Evolutionary conservation across 37 sponge, comb jelly and placozoan genomes (phyloP).

Genomic region (Sycon ciliatum): DNA sequence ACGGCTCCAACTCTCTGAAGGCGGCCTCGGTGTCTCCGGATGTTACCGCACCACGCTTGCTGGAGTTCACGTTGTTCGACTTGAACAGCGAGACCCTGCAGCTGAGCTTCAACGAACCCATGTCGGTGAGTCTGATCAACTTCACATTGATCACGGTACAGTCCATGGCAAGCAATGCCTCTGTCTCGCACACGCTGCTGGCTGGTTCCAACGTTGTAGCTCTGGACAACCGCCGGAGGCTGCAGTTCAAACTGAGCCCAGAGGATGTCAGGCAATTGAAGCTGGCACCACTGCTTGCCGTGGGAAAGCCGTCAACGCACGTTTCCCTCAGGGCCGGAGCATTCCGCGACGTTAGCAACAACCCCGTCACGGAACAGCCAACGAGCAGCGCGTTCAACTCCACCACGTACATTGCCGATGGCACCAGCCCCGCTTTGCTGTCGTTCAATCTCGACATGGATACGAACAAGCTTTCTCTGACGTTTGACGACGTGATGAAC

Average conservation of each 20-base stretch:
- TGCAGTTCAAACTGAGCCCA: not conserved
- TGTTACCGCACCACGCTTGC: slow-evolving; percentile 50
- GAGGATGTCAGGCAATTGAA: not conserved
- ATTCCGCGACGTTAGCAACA: not conserved
- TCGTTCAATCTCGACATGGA: not conserved
- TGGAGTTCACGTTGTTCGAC: slow-evolving; percentile 44
- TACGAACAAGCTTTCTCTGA: not conserved
- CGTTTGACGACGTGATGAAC: slow-evolving; percentile 13
- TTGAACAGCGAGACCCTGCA: slow-evolving; percentile 38
- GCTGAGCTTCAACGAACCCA: slow-evolving; percentile 63
- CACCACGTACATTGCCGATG: slow-evolving; percentile 14
- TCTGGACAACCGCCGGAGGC: not conserved
- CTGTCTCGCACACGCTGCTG: not conserved
- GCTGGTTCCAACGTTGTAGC: not conserved
- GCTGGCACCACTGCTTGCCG: slow-evolving; percentile 10
- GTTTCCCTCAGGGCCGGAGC: slow-evolving; percentile 31
- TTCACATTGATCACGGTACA: slow-evolving; percentile 51
- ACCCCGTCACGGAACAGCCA: slow-evolving; percentile 31
- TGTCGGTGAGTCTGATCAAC: slow-evolving; percentile 47
- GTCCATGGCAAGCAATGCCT: not conserved
- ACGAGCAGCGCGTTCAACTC: slow-evolving; percentile 28
- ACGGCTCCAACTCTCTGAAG: slow-evolving; percentile 15
- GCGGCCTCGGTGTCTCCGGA: slow-evolving; percentile 50
- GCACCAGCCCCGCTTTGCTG: not conserved
- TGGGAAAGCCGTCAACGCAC: slow-evolving; percentile 30